A percentile compares a stretch with the other conserved stretches of the same genome.
These are phyloP conservation scores for Alectoris magna DNA, from an alignment of 2,797 vertebrate genomes.

Conservation along the genomic window DNA sequence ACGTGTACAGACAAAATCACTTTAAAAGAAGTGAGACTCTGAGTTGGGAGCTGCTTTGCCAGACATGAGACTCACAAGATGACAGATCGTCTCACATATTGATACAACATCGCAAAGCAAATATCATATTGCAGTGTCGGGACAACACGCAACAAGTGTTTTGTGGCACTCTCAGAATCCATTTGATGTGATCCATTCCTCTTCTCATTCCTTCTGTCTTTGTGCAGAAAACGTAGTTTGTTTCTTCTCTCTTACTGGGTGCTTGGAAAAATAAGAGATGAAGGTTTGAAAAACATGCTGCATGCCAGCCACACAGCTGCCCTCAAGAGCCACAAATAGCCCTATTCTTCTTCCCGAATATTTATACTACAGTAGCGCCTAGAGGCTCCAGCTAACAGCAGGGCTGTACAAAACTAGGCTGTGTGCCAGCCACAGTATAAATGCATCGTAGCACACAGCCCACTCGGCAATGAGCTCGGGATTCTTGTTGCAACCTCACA, in stretches of 20 bases:
- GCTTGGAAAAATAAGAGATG: slow-evolving; percentile 27
- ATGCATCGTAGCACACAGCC: neutral
- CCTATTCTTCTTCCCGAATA: slow-evolving; percentile 54
- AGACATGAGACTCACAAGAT: slow-evolving; percentile 2
- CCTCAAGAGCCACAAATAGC: slow-evolving; percentile 43
- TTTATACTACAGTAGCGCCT: slow-evolving; percentile 42
- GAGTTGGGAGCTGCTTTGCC: slow-evolving; percentile 4
- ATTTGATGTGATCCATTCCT: slow-evolving; percentile 25
- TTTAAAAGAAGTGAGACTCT: slow-evolving; percentile 60
- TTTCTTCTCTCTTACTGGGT: slow-evolving; percentile 20
- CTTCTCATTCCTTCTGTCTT: slow-evolving; percentile 37
- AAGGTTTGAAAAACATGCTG: slow-evolving; percentile 29
- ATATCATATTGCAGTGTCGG: slow-evolving; percentile 52
- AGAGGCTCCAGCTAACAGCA: slow-evolving; percentile 30
- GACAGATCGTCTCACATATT: slow-evolving; percentile 50
- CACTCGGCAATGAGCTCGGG: neutral
- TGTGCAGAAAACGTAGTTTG: neutral
- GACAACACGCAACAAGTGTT: slow-evolving; percentile 52
- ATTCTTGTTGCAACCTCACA: neutral
- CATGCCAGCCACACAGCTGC: slow-evolving; percentile 26
- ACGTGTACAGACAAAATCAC: slow-evolving; percentile 33
- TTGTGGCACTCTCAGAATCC: slow-evolving; percentile 35
- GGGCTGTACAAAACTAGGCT: slow-evolving; percentile 23
- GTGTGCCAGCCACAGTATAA: neutral
- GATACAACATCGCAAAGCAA: slow-evolving; percentile 50